phyloP scores from a whole-genome alignment of 2,113 vertebrate species.

The Puma concolor region DNA sequence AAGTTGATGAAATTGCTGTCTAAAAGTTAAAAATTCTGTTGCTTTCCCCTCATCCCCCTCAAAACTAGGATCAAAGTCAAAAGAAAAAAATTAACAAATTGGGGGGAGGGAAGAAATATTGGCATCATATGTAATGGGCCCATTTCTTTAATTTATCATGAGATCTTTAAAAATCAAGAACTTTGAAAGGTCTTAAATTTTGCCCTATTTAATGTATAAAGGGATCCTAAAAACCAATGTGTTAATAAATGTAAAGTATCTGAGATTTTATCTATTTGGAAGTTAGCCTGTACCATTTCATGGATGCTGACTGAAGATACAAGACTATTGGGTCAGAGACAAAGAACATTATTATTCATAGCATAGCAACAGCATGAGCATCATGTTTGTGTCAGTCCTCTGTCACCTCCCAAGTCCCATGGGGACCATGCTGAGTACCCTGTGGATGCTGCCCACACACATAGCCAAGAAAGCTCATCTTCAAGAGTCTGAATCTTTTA shows the following conservation, averaged over 20 bases:
- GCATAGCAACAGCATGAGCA: neutral
- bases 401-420: neutral
- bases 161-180: neutral
- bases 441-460: neutral
- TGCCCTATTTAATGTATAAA: neutral
- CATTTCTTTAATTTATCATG: neutral
- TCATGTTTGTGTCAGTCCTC: neutral
- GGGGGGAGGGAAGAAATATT: neutral
- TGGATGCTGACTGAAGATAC: neutral
- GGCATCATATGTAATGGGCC: neutral
- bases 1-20: neutral
- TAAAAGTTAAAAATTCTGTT: constrained; percentile 21
- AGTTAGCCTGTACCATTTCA: neutral
- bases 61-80: constrained; percentile 29
- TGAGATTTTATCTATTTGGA: neutral
- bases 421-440: neutral
- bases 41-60: neutral
- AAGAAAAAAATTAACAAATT: constrained; percentile 27
- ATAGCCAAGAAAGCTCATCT: neutral
- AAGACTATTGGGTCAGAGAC: neutral
- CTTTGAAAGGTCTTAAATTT: neutral
- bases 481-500: neutral
- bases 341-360: neutral
- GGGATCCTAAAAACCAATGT: neutral
- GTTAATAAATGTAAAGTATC: neutral